These are phyloP conservation scores for Stichodactyla helianthus DNA, from an alignment of 64 coral and sea anemone genomes.

Conservation along the genomic window DNA sequence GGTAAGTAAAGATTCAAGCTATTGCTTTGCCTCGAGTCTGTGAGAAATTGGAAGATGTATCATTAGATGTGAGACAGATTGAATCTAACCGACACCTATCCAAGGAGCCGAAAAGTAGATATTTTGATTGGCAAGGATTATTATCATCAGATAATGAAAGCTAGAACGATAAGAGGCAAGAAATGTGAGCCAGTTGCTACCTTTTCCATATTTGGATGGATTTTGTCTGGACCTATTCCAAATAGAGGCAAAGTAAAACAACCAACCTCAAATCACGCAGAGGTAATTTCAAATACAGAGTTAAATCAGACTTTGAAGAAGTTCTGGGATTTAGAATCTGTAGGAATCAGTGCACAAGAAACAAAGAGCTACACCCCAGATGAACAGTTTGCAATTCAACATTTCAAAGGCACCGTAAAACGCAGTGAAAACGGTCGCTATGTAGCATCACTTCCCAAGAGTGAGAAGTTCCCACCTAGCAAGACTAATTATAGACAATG, in stretches of 20 bases:
- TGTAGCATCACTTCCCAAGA: neutral
- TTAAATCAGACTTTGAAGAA: neutral
- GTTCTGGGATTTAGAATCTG: slow-evolving; percentile 11
- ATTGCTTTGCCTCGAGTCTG: neutral
- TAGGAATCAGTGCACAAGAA: too few relatives aligned
- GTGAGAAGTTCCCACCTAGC: neutral
- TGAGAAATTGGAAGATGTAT: slow-evolving; percentile 9
- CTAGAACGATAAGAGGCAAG: neutral
- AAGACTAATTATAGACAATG: slow-evolving; percentile 7
- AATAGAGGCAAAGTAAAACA: neutral
- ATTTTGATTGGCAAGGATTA: slow-evolving; percentile 23
- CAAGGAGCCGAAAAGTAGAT: neutral
- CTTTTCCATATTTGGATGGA: slow-evolving; percentile 29
- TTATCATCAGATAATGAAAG: neutral
- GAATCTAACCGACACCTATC: slow-evolving; percentile 7
- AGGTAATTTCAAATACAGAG: neutral
- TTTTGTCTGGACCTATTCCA: slow-evolving; percentile 1
- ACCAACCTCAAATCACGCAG: neutral
- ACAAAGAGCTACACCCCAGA: neutral
- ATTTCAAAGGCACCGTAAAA: too few relatives aligned
- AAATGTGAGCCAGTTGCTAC: slow-evolving; percentile 1
- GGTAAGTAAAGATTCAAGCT: neutral
- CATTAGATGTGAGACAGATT: neutral
- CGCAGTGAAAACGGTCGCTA: neutral
- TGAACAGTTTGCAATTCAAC: slow-evolving; percentile 1